Percentiles rank a stretch among this genome's conserved stretches.
Evolutionary conservation across 2,797 vertebrate species (phyloP).

Genomic region (Knipowitschia caucasica): DNA sequence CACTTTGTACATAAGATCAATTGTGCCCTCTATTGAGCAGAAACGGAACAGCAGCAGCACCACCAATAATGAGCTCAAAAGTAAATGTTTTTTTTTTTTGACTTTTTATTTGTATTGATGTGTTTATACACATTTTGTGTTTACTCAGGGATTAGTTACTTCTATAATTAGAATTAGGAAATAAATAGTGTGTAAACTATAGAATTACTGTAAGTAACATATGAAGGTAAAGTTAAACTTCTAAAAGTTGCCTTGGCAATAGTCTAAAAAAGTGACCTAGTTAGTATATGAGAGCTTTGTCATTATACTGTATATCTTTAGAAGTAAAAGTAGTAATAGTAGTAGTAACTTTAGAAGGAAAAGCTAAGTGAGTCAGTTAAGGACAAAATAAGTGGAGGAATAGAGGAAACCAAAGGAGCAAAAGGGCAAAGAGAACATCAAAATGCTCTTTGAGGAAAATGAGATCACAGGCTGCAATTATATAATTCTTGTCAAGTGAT

Average conservation of each 20-base stretch:
- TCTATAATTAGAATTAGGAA: too few relatives aligned
- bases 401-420: conserved; percentile 68
- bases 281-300: too few relatives aligned
- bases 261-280: too few relatives aligned
- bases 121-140: too few relatives aligned
- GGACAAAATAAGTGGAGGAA: conserved; percentile 68
- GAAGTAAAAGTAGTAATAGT: too few relatives aligned
- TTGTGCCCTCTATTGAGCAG: conserved; percentile 89
- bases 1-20: conserved; percentile 63
- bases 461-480: conserved; percentile 94
- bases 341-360: conserved; percentile 22
- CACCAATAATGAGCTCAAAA: not conserved
- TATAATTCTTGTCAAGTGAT: conserved; percentile 95
- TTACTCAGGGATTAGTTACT: too few relatives aligned
- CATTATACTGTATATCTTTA: too few relatives aligned
- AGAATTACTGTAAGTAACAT: too few relatives aligned
- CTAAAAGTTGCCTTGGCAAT: too few relatives aligned
- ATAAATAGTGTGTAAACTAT: too few relatives aligned
- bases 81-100: not conserved
- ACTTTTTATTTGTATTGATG: not conserved
- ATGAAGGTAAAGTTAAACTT: too few relatives aligned
- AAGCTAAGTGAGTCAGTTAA: conserved; percentile 70
- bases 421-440: conserved; percentile 80
- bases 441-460: conserved; percentile 87
- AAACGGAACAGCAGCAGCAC: conserved; percentile 46